Percentiles rank a stretch among this genome's conserved stretches.
These are phyloP conservation scores for Bubalus kerabau DNA, from an alignment of 2,113 vertebrate species.

Conservation along the genomic window DNA sequence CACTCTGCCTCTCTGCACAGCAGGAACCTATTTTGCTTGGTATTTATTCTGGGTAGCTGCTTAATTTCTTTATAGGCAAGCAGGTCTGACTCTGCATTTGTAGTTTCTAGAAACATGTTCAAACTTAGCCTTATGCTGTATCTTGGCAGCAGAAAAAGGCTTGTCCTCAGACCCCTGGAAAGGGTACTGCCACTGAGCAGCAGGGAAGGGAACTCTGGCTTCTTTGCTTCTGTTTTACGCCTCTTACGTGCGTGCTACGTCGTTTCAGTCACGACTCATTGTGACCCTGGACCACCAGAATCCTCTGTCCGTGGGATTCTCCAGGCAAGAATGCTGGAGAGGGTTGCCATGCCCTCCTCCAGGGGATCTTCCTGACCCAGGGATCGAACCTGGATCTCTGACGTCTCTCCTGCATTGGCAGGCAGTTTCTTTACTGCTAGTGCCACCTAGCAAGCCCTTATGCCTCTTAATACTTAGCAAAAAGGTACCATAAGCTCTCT, in stretches of 20 bases:
- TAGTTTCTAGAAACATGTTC: background rate
- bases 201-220: background rate
- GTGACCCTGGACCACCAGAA: background rate
- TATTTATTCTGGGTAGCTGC: background rate
- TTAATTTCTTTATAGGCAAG: background rate
- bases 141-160: background rate
- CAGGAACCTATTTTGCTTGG: background rate
- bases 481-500: background rate
- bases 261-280: background rate
- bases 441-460: background rate
- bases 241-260: background rate
- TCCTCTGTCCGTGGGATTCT: background rate
- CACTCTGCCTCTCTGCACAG: background rate
- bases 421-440: background rate
- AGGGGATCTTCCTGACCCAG: background rate
- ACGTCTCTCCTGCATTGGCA: background rate
- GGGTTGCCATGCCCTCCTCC: background rate
- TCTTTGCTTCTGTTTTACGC: background rate
- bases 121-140: background rate
- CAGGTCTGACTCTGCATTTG: background rate
- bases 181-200: background rate
- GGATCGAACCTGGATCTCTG: background rate
- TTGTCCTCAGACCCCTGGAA: background rate
- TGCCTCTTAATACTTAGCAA: background rate
- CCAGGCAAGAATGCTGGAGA: background rate